Percentiles rank a stretch among this genome's conserved stretches.
phyloP scores from a whole-genome alignment of 1,140 invertebrate genomes.

The Cylas formicarius region DNA sequence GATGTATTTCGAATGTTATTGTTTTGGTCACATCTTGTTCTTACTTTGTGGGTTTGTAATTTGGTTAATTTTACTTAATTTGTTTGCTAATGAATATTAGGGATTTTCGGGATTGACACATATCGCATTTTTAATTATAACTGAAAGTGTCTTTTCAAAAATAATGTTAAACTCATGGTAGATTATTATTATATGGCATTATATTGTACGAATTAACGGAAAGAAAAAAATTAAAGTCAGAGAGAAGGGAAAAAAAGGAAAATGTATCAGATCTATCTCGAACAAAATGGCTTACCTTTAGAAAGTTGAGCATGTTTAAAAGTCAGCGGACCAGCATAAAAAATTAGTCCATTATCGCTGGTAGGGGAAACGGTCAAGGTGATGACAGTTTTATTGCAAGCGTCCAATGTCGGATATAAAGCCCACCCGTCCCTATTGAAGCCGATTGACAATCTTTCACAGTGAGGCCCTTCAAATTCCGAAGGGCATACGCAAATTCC shows the following conservation, averaged over 20 bases:
- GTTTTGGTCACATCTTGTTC: no score
- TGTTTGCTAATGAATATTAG: no score
- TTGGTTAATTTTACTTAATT: no score
- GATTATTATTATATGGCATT: background rate
- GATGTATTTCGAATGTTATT: no score
- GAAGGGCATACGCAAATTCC: constrained; percentile 53
- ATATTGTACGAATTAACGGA: background rate
- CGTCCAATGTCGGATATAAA: constrained; percentile 73
- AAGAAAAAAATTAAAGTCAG: background rate
- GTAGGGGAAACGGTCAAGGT: constrained; percentile 72
- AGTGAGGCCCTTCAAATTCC: constrained; percentile 63
- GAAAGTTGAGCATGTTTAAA: constrained; percentile 34
- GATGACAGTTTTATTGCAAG: constrained; percentile 68
- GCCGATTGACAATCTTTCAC: constrained; percentile 79
- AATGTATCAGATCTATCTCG: background rate
- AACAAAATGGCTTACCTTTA: constrained; percentile 19
- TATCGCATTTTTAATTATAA: background rate
- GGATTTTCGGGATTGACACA: background rate
- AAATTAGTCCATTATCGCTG: constrained; percentile 69
- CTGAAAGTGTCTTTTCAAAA: background rate
- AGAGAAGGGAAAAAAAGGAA: background rate
- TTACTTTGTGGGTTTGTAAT: no score
- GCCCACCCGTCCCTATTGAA: constrained; percentile 85
- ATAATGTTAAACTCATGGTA: background rate
- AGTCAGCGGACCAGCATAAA: constrained; percentile 84